Base-by-base conservation (phyloP, 2,888 invertebrate genomes). In the Plusia festucae region DNA sequence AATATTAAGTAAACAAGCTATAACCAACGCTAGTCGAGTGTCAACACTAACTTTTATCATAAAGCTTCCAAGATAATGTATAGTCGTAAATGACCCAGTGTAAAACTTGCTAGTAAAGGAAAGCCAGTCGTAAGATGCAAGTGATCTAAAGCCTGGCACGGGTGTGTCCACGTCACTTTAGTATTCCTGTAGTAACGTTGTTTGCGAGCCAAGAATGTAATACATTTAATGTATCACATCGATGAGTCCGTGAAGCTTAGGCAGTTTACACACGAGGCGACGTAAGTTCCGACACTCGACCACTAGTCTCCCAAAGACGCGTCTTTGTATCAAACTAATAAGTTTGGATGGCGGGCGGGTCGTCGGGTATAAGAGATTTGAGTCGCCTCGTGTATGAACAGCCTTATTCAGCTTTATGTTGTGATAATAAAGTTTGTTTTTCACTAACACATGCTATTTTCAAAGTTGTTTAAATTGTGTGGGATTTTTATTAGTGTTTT, bases 151-250 rank as follows among this genome's bases (percentile, higher is more conserved):
- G 18, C 32, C 13, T 30, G 27, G 49, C 30, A 34, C 27, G 44
- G 60, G 27, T 13, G 8, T 40, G 51, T 32, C 66, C 59, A 82
- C 83, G 84, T 85, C 83, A 83, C 76, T 60, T 69, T 57, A 69
- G 64, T 83, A 84, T 86, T 84, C 80, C 3, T 80, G 78, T 79
- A 40, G 83, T 86, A 85, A 86, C 85, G 84, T 86, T 88, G 88
- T 88, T 88, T 88, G 88, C 81, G 88, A 88, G 90, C 90, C 90
- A 91, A 92, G 90, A 93, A 92, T 91, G 88, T 89, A 87, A 90
- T 90, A 87, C 86, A 78, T 85, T 87, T 91, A 91, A 92, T 91
- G 88, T 87, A 83, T 84, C 85, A 87, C 86, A 88, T 85, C 84
- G 87, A 88, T 85, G 87, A 86, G 87, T 88, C 85, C 82, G 85